These are phyloP conservation scores for Tryphoninae sp. DNA, from an alignment of 2,888 invertebrate genomes.

Conservation along the genomic window DNA sequence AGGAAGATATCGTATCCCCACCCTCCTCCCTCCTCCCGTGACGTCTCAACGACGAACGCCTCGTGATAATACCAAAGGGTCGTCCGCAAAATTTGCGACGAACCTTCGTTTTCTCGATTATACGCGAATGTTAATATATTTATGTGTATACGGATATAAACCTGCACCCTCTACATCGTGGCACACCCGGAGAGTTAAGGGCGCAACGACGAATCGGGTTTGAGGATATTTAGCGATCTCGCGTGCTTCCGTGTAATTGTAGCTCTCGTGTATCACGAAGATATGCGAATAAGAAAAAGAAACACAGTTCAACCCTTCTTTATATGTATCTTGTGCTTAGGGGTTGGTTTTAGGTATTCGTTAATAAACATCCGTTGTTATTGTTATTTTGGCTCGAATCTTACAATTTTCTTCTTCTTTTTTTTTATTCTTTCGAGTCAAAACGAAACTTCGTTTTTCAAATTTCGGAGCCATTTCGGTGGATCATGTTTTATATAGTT, in stretches of 20 bases:
- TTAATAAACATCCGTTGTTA: too few relatives aligned
- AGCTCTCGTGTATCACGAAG: conserved; percentile 23
- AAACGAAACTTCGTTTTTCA: too few relatives aligned
- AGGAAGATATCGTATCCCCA: conserved; percentile 28
- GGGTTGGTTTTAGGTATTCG: too few relatives aligned
- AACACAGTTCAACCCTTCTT: not conserved
- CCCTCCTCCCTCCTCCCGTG: not conserved
- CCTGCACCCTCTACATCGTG: conserved; percentile 2
- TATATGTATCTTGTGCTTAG: not conserved
- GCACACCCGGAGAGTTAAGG: conserved; percentile 26
- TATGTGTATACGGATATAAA: not conserved
- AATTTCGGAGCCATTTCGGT: too few relatives aligned
- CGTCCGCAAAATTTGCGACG: conserved; percentile 58
- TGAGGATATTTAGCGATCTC: conserved; percentile 34
- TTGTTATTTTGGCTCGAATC: too few relatives aligned
- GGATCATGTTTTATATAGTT: too few relatives aligned
- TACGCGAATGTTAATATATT: not conserved
- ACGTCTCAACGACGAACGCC: too few relatives aligned
- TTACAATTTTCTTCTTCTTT: too few relatives aligned
- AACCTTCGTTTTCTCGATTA: conserved; percentile 19
- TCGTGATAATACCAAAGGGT: conserved; percentile 45
- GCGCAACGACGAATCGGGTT: conserved; percentile 41
- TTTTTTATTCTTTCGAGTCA: too few relatives aligned
- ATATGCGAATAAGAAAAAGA: conserved; percentile 2
- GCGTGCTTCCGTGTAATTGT: conserved; percentile 44